Evolutionary conservation across 2,888 invertebrate species (phyloP).

Genomic region (Germaria angustata): DNA sequence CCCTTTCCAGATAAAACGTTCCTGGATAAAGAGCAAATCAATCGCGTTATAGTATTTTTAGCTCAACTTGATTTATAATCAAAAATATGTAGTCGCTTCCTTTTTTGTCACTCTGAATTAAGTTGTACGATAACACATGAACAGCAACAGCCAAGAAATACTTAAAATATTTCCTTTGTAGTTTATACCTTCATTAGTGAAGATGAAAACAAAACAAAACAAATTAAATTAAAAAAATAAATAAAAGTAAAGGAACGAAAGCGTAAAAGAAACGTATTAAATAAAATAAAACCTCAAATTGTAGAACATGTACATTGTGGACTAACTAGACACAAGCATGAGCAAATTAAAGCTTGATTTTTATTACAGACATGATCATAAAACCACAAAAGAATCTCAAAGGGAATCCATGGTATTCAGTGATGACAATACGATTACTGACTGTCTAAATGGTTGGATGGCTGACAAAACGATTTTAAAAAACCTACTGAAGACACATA

Average conservation of each 20-base stretch:
- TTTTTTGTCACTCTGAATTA: slow-evolving; percentile 58
- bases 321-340: slow-evolving; percentile 48
- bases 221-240: not conserved
- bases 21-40: not conserved
- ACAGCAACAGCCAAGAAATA: slow-evolving; percentile 37
- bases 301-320: slow-evolving; percentile 49
- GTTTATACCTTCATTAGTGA: slow-evolving; percentile 54
- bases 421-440: slow-evolving; percentile 65
- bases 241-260: not conserved
- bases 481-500: slow-evolving; percentile 48
- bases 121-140: slow-evolving; percentile 29
- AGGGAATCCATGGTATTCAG: slow-evolving; percentile 66
- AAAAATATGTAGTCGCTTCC: slow-evolving; percentile 48
- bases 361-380: slow-evolving; percentile 64
- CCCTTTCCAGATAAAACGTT: too few species aligned
- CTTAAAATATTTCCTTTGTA: slow-evolving; percentile 40
- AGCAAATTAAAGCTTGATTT: slow-evolving; percentile 63
- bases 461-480: slow-evolving; percentile 63
- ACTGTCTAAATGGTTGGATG: slow-evolving; percentile 58
- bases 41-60: not conserved
- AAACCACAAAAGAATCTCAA: slow-evolving; percentile 62
- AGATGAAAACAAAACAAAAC: not conserved
- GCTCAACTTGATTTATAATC: slow-evolving; percentile 34
- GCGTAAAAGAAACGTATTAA: not conserved
- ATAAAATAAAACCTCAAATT: not conserved